These are phyloP conservation scores for Rhagonycha fulva DNA, from an alignment of 2,888 invertebrate species.

Conservation along the genomic window DNA sequence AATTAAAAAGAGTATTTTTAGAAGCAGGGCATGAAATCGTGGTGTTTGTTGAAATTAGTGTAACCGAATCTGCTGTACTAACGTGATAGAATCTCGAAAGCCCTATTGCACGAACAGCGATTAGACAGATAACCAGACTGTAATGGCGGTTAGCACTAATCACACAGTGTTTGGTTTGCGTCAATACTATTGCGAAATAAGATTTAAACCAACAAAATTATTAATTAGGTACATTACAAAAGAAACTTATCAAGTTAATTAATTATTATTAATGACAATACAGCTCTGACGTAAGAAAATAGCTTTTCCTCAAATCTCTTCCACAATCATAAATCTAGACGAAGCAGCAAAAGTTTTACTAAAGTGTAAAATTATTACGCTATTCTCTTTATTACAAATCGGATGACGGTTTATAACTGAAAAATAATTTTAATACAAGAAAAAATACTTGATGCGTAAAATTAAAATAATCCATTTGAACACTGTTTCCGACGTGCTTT, in stretches of 20 bases:
- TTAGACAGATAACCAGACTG: not conserved
- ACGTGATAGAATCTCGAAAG: not conserved
- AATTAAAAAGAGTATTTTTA: not conserved
- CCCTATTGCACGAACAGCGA: not conserved
- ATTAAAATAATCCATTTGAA: not conserved
- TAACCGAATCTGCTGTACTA: not conserved
- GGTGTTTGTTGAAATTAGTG: not conserved
- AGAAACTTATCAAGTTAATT: not conserved
- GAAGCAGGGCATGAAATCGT: not conserved
- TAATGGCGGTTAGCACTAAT: not conserved
- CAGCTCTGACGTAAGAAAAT: not conserved
- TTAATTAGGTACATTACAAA: not conserved
- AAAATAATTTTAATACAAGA: not conserved
- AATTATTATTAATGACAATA: not conserved
- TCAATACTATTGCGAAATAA: not conserved
- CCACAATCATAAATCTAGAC: not conserved
- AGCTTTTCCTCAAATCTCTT: not conserved
- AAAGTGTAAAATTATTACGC: not conserved
- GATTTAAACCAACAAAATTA: not conserved
- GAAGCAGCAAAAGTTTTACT: not conserved
- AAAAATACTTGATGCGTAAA: not conserved
- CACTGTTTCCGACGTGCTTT: not conserved
- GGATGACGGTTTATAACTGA: not conserved
- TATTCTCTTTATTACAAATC: not conserved
- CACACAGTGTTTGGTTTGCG: not conserved